Evolutionary conservation across 2,888 invertebrate genomes (phyloP).

Genomic region (Linnaemya tessellans): DNA sequence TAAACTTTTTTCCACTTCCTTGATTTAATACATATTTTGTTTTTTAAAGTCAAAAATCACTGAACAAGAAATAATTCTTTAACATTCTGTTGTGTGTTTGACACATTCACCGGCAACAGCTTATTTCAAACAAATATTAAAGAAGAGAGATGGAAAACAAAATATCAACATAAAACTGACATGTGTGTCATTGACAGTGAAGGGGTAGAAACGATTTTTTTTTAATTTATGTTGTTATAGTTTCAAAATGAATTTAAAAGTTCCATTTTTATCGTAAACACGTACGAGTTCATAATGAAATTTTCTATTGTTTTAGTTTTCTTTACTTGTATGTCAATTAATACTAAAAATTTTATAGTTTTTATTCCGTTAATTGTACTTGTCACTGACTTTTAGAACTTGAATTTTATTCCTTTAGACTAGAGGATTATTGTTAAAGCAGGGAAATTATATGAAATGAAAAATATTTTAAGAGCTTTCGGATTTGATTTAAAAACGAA

Average conservation of each 20-base stretch:
- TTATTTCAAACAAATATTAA: constrained; percentile 9
- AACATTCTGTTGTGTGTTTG: constrained; percentile 31
- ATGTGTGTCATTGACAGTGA: constrained; percentile 66
- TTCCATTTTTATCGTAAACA: constrained; percentile 50
- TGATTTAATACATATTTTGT: constrained; percentile 20
- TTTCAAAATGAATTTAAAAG: constrained; percentile 42
- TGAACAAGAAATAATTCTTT: constrained; percentile 51
- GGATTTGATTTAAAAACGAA: too few species aligned
- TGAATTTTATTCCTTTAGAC: not conserved
- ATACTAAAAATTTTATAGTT: constrained; percentile 13
- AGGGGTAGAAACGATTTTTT: constrained; percentile 45
- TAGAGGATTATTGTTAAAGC: not conserved
- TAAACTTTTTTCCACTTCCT: constrained; percentile 18
- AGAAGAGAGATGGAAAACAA: constrained; percentile 18
- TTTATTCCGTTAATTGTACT: constrained; percentile 15
- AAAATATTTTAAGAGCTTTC: too few species aligned
- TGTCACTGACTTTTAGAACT: constrained; percentile 5
- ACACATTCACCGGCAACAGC: constrained; percentile 29
- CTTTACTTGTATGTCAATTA: constrained; percentile 33
- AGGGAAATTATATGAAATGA: too few species aligned
- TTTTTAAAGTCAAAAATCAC: constrained; percentile 41
- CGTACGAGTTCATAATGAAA: constrained; percentile 6
- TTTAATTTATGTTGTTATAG: constrained; percentile 5
- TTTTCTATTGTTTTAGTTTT: constrained; percentile 18
- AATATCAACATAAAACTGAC: constrained; percentile 35